Conservation (phyloP, 2,888 invertebrate species). For the Escarpia spicata region DNA sequence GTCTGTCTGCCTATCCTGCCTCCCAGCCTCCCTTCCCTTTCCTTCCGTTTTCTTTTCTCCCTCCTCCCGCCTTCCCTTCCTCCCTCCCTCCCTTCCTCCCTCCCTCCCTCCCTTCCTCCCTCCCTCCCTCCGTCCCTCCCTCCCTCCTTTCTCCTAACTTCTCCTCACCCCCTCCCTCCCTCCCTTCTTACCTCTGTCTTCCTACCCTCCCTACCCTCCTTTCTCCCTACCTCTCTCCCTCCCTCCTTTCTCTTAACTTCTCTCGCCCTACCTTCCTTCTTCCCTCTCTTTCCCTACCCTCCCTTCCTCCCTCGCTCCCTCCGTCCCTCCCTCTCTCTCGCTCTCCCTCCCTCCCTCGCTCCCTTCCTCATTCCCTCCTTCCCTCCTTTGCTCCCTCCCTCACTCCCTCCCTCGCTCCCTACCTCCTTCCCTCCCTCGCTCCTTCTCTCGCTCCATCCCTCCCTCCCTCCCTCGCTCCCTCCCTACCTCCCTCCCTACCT, state of each 20-base stretch:
- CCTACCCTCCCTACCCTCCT: neutral
- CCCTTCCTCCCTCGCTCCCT: neutral
- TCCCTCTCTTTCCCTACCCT: neutral
- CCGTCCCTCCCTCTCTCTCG: too few species aligned
- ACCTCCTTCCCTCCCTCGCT: too few species aligned
- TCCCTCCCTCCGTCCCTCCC: neutral
- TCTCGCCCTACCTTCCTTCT: neutral
- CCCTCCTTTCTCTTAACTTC: too few species aligned
- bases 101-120: neutral
- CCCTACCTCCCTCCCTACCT: too few species aligned
- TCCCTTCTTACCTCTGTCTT: neutral
- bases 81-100: neutral
- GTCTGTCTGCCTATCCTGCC: neutral
- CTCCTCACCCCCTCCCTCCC: neutral
- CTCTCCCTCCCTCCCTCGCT: too few species aligned
- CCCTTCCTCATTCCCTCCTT: too few species aligned
- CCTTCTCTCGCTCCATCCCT: too few species aligned
- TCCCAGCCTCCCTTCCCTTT: neutral
- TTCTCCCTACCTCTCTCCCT: too few species aligned
- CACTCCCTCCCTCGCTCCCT: too few species aligned
- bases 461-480: too few species aligned
- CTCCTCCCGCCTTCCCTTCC: neutral
- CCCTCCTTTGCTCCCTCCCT: too few species aligned
- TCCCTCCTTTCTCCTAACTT: neutral
- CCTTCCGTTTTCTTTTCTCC: neutral